Percentiles rank a stretch among this genome's conserved stretches.
Evolutionary conservation across 2,888 invertebrate species (phyloP).

Genomic region (Encarsia formosa): DNA sequence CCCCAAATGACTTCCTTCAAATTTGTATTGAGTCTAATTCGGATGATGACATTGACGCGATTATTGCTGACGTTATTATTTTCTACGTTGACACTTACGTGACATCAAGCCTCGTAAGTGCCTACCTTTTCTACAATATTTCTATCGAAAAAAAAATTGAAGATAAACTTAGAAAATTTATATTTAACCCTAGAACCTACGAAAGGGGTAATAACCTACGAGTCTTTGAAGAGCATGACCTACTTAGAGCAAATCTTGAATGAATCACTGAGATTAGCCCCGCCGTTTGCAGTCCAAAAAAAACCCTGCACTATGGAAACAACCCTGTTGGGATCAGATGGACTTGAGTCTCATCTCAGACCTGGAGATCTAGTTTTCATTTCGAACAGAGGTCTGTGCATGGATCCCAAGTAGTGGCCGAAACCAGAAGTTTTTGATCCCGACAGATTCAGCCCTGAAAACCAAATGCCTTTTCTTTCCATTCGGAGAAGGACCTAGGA

Average conservation of each 20-base stretch:
- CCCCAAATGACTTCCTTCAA: slow-evolving; percentile 52
- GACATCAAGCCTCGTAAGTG: slow-evolving; percentile 53
- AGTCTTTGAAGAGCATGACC: slow-evolving; percentile 52
- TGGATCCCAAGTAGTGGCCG: slow-evolving; percentile 7
- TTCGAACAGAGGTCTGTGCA: slow-evolving; percentile 9
- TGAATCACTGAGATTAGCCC: slow-evolving; percentile 34
- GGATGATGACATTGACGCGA: not conserved
- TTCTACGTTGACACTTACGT: slow-evolving; percentile 57
- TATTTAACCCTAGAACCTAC: slow-evolving; percentile 40
- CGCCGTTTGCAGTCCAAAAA: slow-evolving; percentile 16
- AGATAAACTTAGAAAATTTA: slow-evolving; percentile 51
- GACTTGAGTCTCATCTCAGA: slow-evolving; percentile 28
- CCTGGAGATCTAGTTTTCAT: slow-evolving; percentile 28
- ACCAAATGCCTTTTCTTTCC: slow-evolving; percentile 33
- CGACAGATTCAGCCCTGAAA: slow-evolving; percentile 8
- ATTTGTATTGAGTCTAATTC: slow-evolving; percentile 42
- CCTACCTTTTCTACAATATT: slow-evolving; percentile 51
- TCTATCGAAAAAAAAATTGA: slow-evolving; percentile 52
- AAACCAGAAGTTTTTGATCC: slow-evolving; percentile 13
- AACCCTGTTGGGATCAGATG: slow-evolving; percentile 32
- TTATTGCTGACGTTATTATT: slow-evolving; percentile 47
- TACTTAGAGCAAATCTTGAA: slow-evolving; percentile 54
- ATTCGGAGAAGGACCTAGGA: slow-evolving; percentile 41
- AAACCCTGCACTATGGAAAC: slow-evolving; percentile 29
- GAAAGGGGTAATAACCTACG: slow-evolving; percentile 45